Percentiles rank a stretch among this genome's conserved stretches.
These are phyloP conservation scores for Junonia oenone DNA, from an alignment of 2,888 invertebrate species.

Conservation along the genomic window DNA sequence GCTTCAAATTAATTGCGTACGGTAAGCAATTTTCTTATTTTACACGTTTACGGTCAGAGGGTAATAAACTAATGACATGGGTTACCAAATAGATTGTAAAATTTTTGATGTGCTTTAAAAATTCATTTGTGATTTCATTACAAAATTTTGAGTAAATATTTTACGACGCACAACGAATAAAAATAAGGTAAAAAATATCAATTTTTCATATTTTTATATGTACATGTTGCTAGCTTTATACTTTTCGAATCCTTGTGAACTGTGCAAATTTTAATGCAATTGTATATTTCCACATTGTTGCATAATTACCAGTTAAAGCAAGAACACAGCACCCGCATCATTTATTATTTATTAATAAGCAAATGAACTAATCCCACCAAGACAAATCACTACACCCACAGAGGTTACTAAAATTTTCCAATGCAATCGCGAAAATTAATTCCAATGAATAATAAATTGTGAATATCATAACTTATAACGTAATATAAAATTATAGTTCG, in stretches of 20 bases:
- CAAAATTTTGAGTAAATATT: too few relatives aligned
- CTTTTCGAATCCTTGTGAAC: too few relatives aligned
- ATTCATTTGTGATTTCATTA: neutral
- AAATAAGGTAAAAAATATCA: too few relatives aligned
- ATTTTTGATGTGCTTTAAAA: neutral
- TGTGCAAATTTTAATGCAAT: too few relatives aligned
- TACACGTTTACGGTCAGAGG: neutral
- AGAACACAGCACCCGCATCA: neutral
- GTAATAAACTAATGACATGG: neutral
- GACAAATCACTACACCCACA: neutral
- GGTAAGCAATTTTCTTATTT: neutral
- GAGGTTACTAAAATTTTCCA: too few relatives aligned
- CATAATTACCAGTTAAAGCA: too few relatives aligned
- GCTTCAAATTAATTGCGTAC: neutral
- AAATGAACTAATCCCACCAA: neutral
- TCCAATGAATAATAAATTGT: neutral
- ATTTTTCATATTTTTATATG: too few relatives aligned
- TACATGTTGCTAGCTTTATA: too few relatives aligned
- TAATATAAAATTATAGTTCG: slow-evolving; percentile 6
- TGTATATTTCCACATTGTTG: too few relatives aligned
- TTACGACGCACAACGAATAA: too few relatives aligned
- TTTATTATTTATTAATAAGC: neutral
- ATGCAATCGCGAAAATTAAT: neutral
- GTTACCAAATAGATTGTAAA: neutral
- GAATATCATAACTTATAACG: neutral